Evolutionary conservation across 2,888 invertebrate species (phyloP).

Genomic region (Operophtera brumata): DNA sequence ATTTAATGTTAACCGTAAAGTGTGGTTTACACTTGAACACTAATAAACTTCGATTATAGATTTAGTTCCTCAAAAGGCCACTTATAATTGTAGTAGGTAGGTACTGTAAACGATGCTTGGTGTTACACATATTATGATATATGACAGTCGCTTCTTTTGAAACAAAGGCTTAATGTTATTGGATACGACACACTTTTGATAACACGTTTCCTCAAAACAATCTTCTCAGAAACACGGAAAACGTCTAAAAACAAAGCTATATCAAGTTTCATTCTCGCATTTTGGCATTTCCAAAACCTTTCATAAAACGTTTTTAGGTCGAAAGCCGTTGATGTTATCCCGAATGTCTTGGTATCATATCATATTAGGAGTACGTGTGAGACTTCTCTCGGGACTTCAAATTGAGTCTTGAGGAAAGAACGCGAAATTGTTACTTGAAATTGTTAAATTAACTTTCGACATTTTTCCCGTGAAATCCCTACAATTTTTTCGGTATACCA

Average conservation of each 20-base stretch:
- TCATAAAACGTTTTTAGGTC: conserved; percentile 27
- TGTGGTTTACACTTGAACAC: too few relatives aligned
- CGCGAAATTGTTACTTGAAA: conserved; percentile 24
- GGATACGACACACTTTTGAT: neutral
- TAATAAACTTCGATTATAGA: too few relatives aligned
- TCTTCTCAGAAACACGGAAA: neutral
- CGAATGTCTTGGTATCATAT: conserved; percentile 21
- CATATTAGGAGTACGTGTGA: conserved; percentile 25
- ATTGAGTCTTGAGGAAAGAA: conserved; percentile 22
- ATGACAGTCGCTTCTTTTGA: too few relatives aligned
- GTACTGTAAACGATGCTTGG: too few relatives aligned
- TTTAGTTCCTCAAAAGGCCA: too few relatives aligned
- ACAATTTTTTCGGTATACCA: conserved; percentile 1
- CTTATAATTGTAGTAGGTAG: too few relatives aligned
- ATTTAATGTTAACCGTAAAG: too few relatives aligned
- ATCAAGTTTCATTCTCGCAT: conserved; percentile 1
- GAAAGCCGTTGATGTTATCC: conserved; percentile 15
- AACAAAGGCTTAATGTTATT: neutral
- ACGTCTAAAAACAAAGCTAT: neutral
- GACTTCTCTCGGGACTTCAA: conserved; percentile 13
- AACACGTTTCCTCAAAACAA: neutral
- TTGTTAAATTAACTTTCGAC: conserved; percentile 24
- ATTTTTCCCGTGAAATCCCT: conserved; percentile 5
- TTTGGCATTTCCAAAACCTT: conserved; percentile 16
- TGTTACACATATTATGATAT: too few relatives aligned